Evolutionary conservation across 1,140 invertebrate species (phyloP), one percentile per base, ranked within the genome.

Genomic region (Dreissena polymorpha): DNA sequence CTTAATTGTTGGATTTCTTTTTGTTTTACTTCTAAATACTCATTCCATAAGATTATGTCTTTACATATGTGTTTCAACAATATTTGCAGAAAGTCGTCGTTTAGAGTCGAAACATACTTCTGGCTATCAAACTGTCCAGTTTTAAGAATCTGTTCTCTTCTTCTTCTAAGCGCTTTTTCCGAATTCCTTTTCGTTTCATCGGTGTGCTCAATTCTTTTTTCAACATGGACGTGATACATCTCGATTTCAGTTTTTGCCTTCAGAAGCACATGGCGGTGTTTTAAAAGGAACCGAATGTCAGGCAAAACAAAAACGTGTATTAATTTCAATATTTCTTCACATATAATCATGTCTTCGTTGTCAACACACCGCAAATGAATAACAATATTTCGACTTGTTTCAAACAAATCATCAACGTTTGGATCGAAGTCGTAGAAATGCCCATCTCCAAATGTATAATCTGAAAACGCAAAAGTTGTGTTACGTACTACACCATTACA

Each of bases 401-500:
- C 81, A 70, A 83, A 83, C n/a, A 83, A 55, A 39, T 83, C 81
- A 83, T 83, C 81, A 12, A 83, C 72, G 50, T 64, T 76, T 23
- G 81, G 72, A 25, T 83, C 81, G 64, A 69, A 83, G 65, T 83
- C 81, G 70, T 83, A 83, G 65, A 21, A 75, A 0, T n/a, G 23
- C 27, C 53, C 39, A 13, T 83, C 81, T 27, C 76, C 65, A 53
- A 76, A 83, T n/a, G 76, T 67, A 60, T 70, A 53, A 50, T 83
- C 81, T 83, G 73, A 73, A 83, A 76, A n/a, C n/a, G n/a, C n/a
- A n/a, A n/a, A n/a, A n/a, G n/a, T n/a, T n/a, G n/a, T n/a, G n/a
- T n/a, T n/a, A n/a, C n/a, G n/a, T n/a, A n/a, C n/a, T n/a, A n/a
- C n/a, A n/a, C n/a, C n/a, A n/a, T n/a, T n/a, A n/a, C n/a, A n/a